phyloP scores from a whole-genome alignment of 2,113 vertebrate species.

The Dromiciops gliroides region DNA sequence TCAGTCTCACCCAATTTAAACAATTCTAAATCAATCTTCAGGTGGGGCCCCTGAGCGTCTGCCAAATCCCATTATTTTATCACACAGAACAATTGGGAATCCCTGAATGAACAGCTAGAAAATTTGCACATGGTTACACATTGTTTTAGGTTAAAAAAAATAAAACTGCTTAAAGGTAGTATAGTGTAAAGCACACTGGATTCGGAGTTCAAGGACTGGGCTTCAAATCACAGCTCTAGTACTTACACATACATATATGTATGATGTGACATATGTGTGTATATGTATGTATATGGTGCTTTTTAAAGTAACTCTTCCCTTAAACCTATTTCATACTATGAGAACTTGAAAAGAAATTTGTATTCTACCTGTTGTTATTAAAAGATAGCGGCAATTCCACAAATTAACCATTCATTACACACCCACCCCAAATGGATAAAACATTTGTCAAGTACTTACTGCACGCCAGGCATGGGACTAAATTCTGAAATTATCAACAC shows the following conservation, averaged over 20 bases:
- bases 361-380: constrained; percentile 38
- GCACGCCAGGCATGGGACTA: not conserved
- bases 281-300: not conserved
- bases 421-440: not conserved
- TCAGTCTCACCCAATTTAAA: no score
- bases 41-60: no score
- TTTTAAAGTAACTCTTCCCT: constrained; percentile 1
- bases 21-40: no score
- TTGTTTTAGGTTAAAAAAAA: not conserved
- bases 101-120: constrained; percentile 25
- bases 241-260: no score
- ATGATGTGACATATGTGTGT: no score
- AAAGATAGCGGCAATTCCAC: not conserved
- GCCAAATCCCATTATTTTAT: no score
- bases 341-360: constrained; percentile 1
- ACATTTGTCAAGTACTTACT: not conserved
- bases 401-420: not conserved
- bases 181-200: not conserved
- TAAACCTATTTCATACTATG: constrained; percentile 32
- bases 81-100: constrained; percentile 1
- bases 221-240: not conserved
- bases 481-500: not conserved
- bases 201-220: not conserved
- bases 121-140: not conserved
- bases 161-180: not conserved